Base-by-base conservation (phyloP, 2,888 invertebrate genomes). In the Pristionchus japonicus region DNA sequence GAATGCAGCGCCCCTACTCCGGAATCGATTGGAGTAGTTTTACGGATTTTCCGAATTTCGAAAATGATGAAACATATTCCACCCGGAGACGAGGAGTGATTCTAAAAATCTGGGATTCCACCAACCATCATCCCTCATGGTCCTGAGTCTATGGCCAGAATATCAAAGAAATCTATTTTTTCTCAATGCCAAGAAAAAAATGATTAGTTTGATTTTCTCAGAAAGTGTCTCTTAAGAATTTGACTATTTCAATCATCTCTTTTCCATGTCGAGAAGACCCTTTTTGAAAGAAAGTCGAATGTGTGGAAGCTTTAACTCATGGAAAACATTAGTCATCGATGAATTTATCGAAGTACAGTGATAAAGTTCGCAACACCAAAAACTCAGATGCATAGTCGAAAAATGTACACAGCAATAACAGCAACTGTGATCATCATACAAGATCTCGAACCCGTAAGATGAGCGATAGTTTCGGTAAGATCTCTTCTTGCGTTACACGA, bases 401-500 rank as follows among this genome's bases (percentile, higher is more conserved):
- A 6, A 37, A 70, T 37, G 27, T 43, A 77, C 74, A 74, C n/a
- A n/a, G n/a, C n/a, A n/a, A n/a, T n/a, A n/a, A 67, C 31, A 67
- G 31, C 17, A 77, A n/a, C 17, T 47, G 77, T 77, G 77, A 70
- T 43, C 40, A 40, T 74, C 43, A 40, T 34, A 74, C 20, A 9
- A 34, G 40, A 74, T 37, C 74, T 15, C 9, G 23, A 74, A 77
- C 77, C 77, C 77, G 77, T 77, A 43, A 1, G 23, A 20, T 3
- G 4, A 74, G 43, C 37, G 77, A 77, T 77, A 77, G 47, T 77
- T 77, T 77, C 77, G 77, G 77, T 77, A 77, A 77, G 77, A 77
- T 77, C 77, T 77, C 77, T 6, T 1, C 20, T n/a, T 47, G 13
- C 0, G 20, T 20, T 70, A 70, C 77, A 40, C 77, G 43, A 43